phyloP scores from a whole-genome alignment of 2,113 vertebrate species.

The Dromaius novaehollandiae region DNA sequence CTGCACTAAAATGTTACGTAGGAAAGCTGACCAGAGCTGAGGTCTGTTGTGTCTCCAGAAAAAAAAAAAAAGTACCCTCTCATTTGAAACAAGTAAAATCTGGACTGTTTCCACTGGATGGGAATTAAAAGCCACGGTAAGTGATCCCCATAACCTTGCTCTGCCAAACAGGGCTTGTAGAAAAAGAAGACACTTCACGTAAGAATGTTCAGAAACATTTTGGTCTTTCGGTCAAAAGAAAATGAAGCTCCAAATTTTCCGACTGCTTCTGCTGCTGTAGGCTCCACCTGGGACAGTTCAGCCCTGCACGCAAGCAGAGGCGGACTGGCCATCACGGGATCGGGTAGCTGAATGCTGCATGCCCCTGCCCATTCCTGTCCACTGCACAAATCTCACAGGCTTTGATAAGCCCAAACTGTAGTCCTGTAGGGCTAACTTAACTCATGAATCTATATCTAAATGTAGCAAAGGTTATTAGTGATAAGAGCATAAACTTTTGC shows the following conservation, averaged over 20 bases:
- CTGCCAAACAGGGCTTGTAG: neutral
- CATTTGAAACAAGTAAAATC: neutral
- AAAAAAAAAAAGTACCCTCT: neutral
- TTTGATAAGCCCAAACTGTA: neutral
- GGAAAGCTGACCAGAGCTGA: neutral
- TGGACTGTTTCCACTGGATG: neutral
- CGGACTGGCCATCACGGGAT: neutral
- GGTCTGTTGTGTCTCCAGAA: neutral
- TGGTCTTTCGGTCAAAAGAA: neutral
- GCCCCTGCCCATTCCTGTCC: neutral
- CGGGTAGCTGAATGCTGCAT: rapidly evolving
- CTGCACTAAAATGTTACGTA: neutral
- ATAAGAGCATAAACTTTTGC: neutral
- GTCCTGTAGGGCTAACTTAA: neutral
- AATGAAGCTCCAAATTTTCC: neutral
- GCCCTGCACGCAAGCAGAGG: neutral
- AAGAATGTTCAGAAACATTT: neutral
- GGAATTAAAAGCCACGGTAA: neutral
- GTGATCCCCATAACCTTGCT: neutral
- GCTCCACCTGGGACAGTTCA: neutral
- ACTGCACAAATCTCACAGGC: neutral
- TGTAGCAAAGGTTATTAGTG: neutral
- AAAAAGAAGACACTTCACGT: neutral
- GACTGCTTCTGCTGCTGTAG: neutral
- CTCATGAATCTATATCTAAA: neutral